Base-by-base conservation (phyloP, 2,797 vertebrate species). In the Macrochelys suwanniensis region DNA sequence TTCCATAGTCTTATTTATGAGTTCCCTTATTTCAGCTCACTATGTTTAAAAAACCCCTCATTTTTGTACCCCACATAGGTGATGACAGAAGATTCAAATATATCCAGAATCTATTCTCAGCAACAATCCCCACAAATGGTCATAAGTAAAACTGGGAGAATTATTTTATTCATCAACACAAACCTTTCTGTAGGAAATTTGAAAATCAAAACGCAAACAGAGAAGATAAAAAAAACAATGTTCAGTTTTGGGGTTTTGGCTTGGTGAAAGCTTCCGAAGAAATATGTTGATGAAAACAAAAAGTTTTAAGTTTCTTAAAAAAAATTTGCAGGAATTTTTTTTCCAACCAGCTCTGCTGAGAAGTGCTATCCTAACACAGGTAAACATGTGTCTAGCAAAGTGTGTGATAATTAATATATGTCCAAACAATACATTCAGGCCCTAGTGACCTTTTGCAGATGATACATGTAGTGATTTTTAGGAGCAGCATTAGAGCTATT, bases 111-210 rank as follows among this genome's bases (percentile, higher is more conserved):
- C 17, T 77, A 31, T 47, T 28, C 26, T 49, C 50, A 1, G 11
- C 90, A 47, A 77, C 26, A 59, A 56, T 45, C 3, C 2, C 85
- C 86, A 33, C 5, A n/a, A 68, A 5, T 37, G 28, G 26, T 76
- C 57, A 91, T 21, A 89, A 71, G 2, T 2, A 85, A 86, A 92
- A 85, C 19, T 47, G 1, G 21, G 15, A 45, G 7, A 76, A 77
- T 81, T 23, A 2, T 89, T 92, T 82, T 80, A 82, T 33, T 89
- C 53, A 85, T 88, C 42, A 88, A 82, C 31, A 4, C 3, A 84
- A 33, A 25, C 68, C n/a, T 49, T 89, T 31, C 42, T 31, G 59
- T 80, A 88, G 61, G 81, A 92, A 47, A 57, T 37, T n/a, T 87
- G 71, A 85, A 81, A 23, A 37, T 37, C 11, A 80, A 31, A 42